These are phyloP conservation scores for Carollia perspicillata DNA, from an alignment of 2,113 vertebrate species.

Conservation along the genomic window DNA sequence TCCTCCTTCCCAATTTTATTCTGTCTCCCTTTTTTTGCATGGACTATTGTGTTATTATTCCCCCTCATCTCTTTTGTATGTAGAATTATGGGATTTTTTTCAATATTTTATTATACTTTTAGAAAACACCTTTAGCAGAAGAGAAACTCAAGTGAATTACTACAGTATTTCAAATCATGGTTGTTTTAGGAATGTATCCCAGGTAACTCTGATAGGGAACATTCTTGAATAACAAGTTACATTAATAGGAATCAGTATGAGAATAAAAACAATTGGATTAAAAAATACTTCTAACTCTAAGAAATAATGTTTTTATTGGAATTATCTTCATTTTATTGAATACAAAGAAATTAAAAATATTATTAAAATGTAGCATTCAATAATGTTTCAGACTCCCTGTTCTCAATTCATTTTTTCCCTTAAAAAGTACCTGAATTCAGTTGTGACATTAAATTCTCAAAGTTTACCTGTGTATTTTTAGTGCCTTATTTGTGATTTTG, in stretches of 20 bases:
- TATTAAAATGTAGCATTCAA: not conserved
- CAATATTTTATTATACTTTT: not conserved
- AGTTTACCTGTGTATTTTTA: not conserved
- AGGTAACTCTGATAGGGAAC: not conserved
- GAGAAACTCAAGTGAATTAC: not conserved
- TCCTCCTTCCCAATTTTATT: not conserved
- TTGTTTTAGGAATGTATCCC: not conserved
- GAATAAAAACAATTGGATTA: not conserved
- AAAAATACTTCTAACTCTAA: not conserved
- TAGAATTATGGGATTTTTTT: not conserved
- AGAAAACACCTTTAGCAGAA: not conserved
- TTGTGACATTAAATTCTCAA: not conserved
- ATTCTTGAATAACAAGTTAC: not conserved
- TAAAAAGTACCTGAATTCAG: not conserved
- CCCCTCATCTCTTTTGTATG: not conserved
- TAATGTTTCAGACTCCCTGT: not conserved
- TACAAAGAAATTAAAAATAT: not conserved
- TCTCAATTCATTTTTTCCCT: constrained; percentile 1
- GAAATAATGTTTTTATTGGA: not conserved
- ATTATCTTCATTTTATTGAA: constrained; percentile 15
- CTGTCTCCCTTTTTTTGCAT: not conserved
- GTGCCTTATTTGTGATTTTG: not conserved
- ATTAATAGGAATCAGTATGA: not conserved
- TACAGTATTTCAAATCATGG: not conserved
- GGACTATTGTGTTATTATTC: not conserved